Conservation (phyloP, 2,797 vertebrate genomes). For the Zenarchopterus dispar region DNA sequence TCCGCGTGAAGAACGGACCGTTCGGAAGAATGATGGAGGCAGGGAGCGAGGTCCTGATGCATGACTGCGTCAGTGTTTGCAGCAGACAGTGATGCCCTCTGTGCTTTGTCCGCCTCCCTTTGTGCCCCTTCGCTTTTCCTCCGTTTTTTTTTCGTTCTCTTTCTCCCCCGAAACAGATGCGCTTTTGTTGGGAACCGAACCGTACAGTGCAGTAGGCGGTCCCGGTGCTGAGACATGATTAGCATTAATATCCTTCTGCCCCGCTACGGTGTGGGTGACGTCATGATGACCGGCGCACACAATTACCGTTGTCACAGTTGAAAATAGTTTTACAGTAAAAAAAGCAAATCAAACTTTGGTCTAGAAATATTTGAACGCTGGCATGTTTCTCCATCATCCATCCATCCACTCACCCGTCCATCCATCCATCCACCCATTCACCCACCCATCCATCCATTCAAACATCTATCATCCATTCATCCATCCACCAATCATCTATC, state of each 20-base stretch:
- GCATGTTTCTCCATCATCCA: too few relatives aligned
- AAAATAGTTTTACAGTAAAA: too few relatives aligned
- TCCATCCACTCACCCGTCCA: too few relatives aligned
- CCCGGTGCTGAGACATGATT: constrained; percentile 29
- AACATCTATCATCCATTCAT: too few relatives aligned
- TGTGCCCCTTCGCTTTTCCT: constrained; percentile 51
- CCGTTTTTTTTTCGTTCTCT: constrained; percentile 38
- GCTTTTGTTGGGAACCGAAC: constrained; percentile 70
- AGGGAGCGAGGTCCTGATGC: constrained; percentile 69
- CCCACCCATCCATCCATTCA: too few relatives aligned
- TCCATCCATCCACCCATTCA: too few relatives aligned
- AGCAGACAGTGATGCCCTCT: constrained; percentile 75
- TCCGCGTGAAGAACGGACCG: constrained; percentile 65
- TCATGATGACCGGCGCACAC: neutral
- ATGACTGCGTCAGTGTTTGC: constrained; percentile 82
- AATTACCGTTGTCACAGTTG: too few relatives aligned
- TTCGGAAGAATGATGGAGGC: constrained; percentile 67
- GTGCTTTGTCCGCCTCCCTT: constrained; percentile 68
- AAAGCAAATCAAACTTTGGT: constrained; percentile 1
- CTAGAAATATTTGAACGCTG: too few relatives aligned
- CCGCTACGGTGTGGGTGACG: constrained; percentile 12
- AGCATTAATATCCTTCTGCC: constrained; percentile 38
- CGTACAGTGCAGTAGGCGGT: constrained; percentile 61
- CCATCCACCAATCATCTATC: too few relatives aligned
- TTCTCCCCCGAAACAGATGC: constrained; percentile 60